Evolutionary conservation across 2,888 invertebrate species (phyloP).

Genomic region (Nephrotoma flavescens): DNA sequence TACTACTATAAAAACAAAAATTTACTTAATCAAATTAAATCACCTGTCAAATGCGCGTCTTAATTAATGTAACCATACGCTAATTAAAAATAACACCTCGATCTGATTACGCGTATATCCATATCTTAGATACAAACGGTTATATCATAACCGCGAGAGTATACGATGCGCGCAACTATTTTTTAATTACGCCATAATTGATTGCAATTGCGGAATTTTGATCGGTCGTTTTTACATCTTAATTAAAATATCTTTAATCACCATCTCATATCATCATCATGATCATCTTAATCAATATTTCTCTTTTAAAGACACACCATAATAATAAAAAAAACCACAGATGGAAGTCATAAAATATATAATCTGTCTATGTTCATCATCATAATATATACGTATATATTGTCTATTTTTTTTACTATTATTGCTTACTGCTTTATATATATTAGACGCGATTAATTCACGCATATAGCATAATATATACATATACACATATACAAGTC

Average conservation of each 20-base stretch:
- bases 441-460: neutral
- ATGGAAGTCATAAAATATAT: neutral
- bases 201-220: neutral
- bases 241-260: neutral
- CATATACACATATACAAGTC: neutral
- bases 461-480: neutral
- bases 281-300: neutral
- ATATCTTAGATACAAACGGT: neutral
- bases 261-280: neutral
- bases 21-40: neutral
- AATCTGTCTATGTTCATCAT: neutral
- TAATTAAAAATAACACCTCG: neutral
- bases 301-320: neutral
- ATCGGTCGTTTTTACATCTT: neutral
- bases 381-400: neutral
- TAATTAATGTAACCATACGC: neutral
- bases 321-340: neutral
- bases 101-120: neutral
- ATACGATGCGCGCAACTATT: neutral
- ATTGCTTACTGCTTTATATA: neutral
- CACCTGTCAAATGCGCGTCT: neutral
- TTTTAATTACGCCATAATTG: neutral
- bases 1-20: too few species aligned
- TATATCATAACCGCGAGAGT: neutral
- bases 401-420: neutral